Base-by-base conservation (phyloP, 2,113 vertebrate genomes). In the Callipepla squamata region DNA sequence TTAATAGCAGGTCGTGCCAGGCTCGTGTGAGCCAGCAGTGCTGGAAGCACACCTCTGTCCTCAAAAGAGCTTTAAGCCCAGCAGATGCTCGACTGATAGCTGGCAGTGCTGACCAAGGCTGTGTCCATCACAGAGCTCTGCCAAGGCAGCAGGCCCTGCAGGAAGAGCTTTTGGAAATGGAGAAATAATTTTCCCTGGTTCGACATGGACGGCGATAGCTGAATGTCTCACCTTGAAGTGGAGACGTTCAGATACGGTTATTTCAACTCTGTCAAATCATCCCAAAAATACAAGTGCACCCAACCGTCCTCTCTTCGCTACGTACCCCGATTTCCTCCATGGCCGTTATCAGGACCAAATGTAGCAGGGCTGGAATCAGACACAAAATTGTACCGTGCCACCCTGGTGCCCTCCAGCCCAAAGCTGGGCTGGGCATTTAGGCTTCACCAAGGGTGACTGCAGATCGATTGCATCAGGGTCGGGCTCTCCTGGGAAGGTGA, bases 201-300 rank as follows among this genome's bases (percentile, higher is more conserved):
- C 2, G 1, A 23, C 19, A 19, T 66, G 28, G n/a, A 58, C 12
- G 11, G 32, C 0, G 3, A 9, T 30, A 44, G n/a, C 3, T 40
- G 20, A 80, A 13, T 12, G 76, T 9, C 58, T 87, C 0, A 0
- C 20, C 85, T 1, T 5, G 1, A 0, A 0, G 11, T 6, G 8
- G 62, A 50, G 51, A 7, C 38, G 40, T 50, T 53, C 42, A 11
- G 51, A 26, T 28, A 17, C 16, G 2, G 28, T 17, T 32, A 55
- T 30, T 30, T 32, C 53, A 18, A 16, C 28, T 55, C 16, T 55
- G 17, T 18, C 28, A 30, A 16, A 32, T 30, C 16, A 30, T 30
- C 9, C 6, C 9, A 9, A 55, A 28, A 30, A 13, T 26, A 28
- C 26, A 53, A 28, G 8, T 16, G 17, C 26, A 32, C 53, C 53